A percentile compares a stretch with the other conserved stretches of the same genome.
phyloP scores from a whole-genome alignment of 2,113 vertebrate genomes.

The Grammomys surdaster region DNA sequence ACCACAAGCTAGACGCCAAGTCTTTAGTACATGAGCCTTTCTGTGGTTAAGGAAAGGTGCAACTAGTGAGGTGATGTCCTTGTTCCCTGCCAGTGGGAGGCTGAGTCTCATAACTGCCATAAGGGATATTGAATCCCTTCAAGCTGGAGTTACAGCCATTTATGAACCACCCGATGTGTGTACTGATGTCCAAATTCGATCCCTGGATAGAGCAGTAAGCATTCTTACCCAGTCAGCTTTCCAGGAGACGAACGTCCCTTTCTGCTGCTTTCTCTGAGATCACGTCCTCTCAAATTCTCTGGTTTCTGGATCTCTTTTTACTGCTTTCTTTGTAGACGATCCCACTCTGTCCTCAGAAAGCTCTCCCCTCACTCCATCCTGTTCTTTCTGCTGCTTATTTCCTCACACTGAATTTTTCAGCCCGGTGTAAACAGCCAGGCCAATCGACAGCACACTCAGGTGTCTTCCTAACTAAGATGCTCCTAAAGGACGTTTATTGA shows the following conservation, averaged over 20 bases:
- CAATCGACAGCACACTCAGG: not conserved
- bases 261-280: not conserved
- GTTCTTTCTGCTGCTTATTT: not conserved
- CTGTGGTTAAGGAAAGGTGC: not conserved
- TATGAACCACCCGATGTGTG: not conserved
- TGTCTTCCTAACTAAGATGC: not conserved
- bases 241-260: not conserved
- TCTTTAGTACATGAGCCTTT: not conserved
- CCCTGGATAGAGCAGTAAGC: not conserved
- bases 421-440: not conserved
- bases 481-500: not conserved
- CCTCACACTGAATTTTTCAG: not conserved
- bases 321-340: not conserved
- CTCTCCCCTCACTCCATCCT: not conserved
- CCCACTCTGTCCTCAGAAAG: not conserved
- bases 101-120: not conserved
- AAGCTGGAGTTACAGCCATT: not conserved
- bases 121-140: not conserved
- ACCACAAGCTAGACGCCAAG: not conserved
- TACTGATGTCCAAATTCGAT: not conserved
- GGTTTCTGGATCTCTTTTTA: not conserved
- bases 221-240: not conserved
- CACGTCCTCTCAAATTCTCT: not conserved
- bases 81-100: not conserved
- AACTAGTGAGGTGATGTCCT: not conserved